Conservation (phyloP, 2,888 invertebrate species). For the Phortica magna region DNA sequence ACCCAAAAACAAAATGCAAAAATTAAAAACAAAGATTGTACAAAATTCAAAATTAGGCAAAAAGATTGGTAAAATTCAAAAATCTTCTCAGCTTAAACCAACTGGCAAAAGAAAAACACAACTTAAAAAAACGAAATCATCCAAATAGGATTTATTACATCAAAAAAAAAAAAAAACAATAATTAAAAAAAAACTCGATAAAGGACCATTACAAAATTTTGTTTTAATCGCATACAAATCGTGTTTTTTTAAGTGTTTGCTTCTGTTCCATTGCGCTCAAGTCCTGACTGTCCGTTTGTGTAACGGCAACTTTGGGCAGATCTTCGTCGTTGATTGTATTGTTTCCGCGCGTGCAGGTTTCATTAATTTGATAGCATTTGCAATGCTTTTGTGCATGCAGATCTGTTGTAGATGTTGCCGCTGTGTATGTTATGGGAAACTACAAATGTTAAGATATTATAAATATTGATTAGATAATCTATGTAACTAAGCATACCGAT, state of each 20-base stretch:
- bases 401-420: not conserved
- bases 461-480: not conserved
- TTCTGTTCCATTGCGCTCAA: not conserved
- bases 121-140: too few species aligned
- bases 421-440: not conserved
- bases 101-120: not conserved
- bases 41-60: not conserved
- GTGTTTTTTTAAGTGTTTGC: not conserved
- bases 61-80: constrained; percentile 15
- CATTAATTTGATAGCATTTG: not conserved
- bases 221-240: not conserved
- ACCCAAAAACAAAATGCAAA: not conserved
- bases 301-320: too few species aligned
- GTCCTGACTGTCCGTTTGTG: too few species aligned
- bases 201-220: not conserved
- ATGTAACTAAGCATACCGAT: constrained; percentile 46
- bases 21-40: not conserved
- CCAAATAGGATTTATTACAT: too few species aligned
- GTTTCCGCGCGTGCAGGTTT: not conserved
- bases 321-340: not conserved
- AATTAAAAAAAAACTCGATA: too few species aligned
- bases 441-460: not conserved
- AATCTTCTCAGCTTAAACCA: not conserved
- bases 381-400: not conserved
- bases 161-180: not conserved